Conservation (phyloP, 2,797 vertebrate genomes). For the Sebastolobus alascanus region DNA sequence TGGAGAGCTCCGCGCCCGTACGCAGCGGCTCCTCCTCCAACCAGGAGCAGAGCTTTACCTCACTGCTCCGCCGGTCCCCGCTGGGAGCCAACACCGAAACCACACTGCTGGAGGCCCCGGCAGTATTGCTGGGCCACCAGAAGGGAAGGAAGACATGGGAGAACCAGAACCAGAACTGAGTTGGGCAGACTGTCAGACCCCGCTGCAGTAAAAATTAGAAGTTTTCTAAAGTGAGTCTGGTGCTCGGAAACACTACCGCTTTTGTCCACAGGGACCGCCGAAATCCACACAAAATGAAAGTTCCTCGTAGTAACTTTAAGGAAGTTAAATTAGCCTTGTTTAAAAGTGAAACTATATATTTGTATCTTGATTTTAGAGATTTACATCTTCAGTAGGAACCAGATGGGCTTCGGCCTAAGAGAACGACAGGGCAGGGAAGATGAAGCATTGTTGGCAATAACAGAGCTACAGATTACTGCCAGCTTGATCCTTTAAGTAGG, state of each 20-base stretch:
- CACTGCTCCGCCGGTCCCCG: no score
- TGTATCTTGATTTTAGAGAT: neutral
- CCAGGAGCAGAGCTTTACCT: no score
- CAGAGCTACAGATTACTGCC: neutral
- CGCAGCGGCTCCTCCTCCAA: no score
- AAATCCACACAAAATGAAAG: no score
- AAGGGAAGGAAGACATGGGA: no score
- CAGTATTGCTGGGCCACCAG: no score
- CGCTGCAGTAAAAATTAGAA: neutral
- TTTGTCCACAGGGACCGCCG: no score
- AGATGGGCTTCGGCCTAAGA: neutral
- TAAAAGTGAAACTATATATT: neutral
- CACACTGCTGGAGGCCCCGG: no score
- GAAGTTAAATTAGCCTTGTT: neutral
- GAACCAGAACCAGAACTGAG: neutral
- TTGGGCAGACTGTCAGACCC: neutral
- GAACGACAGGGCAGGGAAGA: neutral
- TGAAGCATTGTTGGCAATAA: neutral
- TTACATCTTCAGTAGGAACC: neutral
- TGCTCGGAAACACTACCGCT: neutral
- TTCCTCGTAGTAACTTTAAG: neutral
- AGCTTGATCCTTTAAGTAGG: slow-evolving; percentile 6
- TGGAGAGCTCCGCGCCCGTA: no score
- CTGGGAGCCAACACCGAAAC: no score
- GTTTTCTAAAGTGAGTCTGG: neutral